Evolutionary conservation across 2,797 vertebrate genomes (phyloP).

Genomic region (Coregonus suidteri): DNA sequence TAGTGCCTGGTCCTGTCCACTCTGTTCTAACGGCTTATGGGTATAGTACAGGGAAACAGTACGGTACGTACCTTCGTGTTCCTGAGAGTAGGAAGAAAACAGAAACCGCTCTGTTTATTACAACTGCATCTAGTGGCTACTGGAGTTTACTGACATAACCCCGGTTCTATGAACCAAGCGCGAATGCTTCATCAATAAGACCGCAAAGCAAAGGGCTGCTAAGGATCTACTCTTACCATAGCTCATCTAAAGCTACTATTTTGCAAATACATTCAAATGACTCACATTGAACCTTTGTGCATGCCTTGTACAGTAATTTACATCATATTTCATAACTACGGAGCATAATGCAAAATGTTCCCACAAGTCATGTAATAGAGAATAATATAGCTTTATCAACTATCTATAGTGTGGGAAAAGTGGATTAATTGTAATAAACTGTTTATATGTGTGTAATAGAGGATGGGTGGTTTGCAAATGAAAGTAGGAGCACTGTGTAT

Average conservation of each 20-base stretch:
- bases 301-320: constrained; percentile 10
- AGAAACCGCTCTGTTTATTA: too few relatives aligned
- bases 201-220: not conserved
- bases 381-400: constrained; percentile 8
- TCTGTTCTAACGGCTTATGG: too few relatives aligned
- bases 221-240: constrained; percentile 1
- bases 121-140: too few relatives aligned
- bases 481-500: constrained; percentile 44
- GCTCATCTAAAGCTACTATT: constrained; percentile 55
- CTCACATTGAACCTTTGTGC: constrained; percentile 10
- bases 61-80: too few relatives aligned
- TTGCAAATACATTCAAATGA: constrained; percentile 12
- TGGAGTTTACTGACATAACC: too few relatives aligned
- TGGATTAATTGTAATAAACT: not conserved
- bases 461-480: constrained; percentile 3
- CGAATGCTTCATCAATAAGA: too few relatives aligned
- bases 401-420: constrained; percentile 19
- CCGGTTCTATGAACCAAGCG: too few relatives aligned
- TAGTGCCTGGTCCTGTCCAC: too few relatives aligned
- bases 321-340: constrained; percentile 23
- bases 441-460: constrained; percentile 19
- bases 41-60: too few relatives aligned
- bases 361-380: constrained; percentile 3
- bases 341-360: constrained; percentile 8
- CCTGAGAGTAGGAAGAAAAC: not conserved